Evolutionary conservation across 1,140 invertebrate genomes (phyloP), one percentile per base, ranked within the genome.

Genomic region (Armadillidium nasatum): DNA sequence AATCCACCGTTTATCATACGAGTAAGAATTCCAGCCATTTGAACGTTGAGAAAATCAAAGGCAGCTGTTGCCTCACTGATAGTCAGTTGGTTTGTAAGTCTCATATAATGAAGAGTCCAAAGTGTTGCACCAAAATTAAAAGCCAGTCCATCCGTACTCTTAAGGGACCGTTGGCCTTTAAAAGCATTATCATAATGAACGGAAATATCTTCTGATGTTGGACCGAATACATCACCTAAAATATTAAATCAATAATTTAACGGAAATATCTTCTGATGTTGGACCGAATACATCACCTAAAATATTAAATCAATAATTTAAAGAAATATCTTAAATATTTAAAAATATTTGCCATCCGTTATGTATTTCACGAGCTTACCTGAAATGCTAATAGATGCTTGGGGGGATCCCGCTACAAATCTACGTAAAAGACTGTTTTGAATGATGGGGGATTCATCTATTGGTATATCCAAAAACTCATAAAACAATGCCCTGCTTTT

Each of bases 71-170:
- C 83, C 22, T 83, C 77, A 3, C 85, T 79, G 15, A 82, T 80
- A 10, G 82, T 81, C 44, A 89, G 81, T 78, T 89, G 88, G 81
- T 88, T 88, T 6, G 88, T 89, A 4, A 87, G 83, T 46, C 88
- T 84, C 70, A 89, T 84, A 81, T 90, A 90, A 81, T 86, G 86
- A 4, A 90, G 83, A 7, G 86, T 88, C 82, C 87, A 86, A 3
- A 89, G 80, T 80, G 88, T 89, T 71, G 85, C 85, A 6, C 86
- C 88, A 76, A 90, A 87, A 82, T 89, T 88, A 83, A 88, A 90
- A 69, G 88, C 82, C 72, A 85, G 84, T 75, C 86, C 85, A 78
- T 88, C 88, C 1, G 84, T 84, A 44, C 85, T 85, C 71, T 77
- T 77, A 11, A 80, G 66, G 60, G 71, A n/a, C 1, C 22, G 4